Evolutionary conservation across 1,140 invertebrate genomes (phyloP).

Genomic region (Drosophila tsacasi): DNA sequence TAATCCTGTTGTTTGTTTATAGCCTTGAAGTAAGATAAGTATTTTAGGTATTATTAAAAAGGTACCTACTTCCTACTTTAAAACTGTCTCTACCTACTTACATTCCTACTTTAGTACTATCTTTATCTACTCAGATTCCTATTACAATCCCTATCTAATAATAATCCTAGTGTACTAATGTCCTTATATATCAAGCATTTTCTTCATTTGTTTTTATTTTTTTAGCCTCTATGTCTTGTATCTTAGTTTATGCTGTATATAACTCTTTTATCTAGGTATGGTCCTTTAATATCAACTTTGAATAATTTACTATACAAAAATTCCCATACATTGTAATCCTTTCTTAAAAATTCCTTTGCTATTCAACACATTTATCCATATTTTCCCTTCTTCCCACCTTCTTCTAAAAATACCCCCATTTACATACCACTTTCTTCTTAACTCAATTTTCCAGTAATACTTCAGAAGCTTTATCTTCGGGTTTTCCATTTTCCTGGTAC

Average conservation of each 20-base stretch:
- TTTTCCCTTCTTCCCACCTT: background rate
- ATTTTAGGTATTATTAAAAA: background rate
- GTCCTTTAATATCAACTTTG: too few relatives aligned
- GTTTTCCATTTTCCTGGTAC: slow-evolving; percentile 1
- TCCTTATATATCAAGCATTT: background rate
- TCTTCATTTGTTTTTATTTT: background rate
- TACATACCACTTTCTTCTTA: background rate
- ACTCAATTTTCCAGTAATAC: background rate
- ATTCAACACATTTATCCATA: background rate
- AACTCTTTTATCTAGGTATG: too few relatives aligned
- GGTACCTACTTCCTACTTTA: background rate
- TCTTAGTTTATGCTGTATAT: too few relatives aligned
- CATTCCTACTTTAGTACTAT: background rate
- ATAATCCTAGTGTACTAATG: too few relatives aligned
- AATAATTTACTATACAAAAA: background rate
- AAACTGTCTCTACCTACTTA: too few relatives aligned
- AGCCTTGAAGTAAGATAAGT: background rate
- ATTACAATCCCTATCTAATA: background rate
- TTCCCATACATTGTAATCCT: background rate
- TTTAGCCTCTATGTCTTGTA: too few relatives aligned
- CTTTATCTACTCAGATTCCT: background rate
- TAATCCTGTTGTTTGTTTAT: too few relatives aligned
- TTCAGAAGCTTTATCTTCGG: background rate
- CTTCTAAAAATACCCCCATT: too few relatives aligned
- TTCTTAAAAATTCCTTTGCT: background rate